Base-by-base conservation (phyloP, 2,888 invertebrate genomes). In the Mactromeris polynyma region DNA sequence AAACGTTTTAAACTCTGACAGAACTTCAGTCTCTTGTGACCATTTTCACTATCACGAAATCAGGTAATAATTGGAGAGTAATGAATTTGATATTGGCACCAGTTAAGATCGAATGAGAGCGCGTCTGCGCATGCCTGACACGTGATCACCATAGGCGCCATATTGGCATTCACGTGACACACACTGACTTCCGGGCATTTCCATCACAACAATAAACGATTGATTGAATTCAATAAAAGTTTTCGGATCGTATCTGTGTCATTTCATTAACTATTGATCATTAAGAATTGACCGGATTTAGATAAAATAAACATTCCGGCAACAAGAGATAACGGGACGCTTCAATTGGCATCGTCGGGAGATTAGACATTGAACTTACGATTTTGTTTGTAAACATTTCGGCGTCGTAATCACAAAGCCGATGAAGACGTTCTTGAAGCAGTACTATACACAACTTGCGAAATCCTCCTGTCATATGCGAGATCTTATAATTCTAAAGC, bases 81-180 rank as follows among this genome's bases (percentile, higher is more conserved):
- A 73, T 73, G 73, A 73, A 73, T 73, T 73, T 73, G 73, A 73
- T 73, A 73, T 73, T 73, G 36, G 58, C 38, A 84, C 77, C 78
- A 36, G 26, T 46, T 42, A 83, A 40, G 73, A 83, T n/a, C 83
- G 40, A 69, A 33, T 36, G 38, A 21, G 54, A 84, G 78, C 21
- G 78, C n/a, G 7, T 51, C n/a, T 84, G 26, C 46, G 36, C 84
- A 33, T 77, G 77, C 36, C 21, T 54, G 84, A 54, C 85, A 80
- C 85, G 85, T 85, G 85, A 80, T 78, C 85, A 64, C 33, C 31
- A 46, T 58, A 6, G 42, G 51, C 79, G 85, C 79, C 85, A 85
- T 85, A 85, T 85, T 85, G 85, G 80, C 58, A 80, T 40, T 26
- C 85, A 80, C 85, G 85, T 80, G 85, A 36, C 73, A 46, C 36